Evolutionary conservation across 2,888 invertebrate species (phyloP), one percentile per base, ranked within the genome.

Genomic region (Phragmatobia fuliginosa): DNA sequence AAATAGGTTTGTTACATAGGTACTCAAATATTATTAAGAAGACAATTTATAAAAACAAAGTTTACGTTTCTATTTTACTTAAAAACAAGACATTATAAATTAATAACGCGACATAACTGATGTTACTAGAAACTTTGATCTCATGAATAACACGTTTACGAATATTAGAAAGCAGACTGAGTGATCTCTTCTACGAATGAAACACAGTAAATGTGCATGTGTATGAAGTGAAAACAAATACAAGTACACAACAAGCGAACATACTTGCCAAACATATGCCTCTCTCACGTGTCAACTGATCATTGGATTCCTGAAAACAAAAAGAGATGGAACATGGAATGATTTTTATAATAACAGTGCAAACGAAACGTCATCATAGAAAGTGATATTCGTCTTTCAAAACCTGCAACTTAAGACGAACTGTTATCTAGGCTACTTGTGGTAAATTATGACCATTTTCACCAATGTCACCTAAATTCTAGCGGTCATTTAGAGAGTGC

Each of bases 251-350:
- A 33, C 4, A n/a, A 25, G 1, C 49, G 0, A 3, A 71, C 75
- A 52, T 73, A 87, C 90, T 66, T 79, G 90, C 90, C 80, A 92
- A 74, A 70, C 93, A 92, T 66, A 83, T 78, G 2, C 86, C 90
- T 7, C 92, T 83, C 70, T 90, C 86, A 21, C 74, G 84, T 0
- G 80, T 84, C 32, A 92, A 65, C 38, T 79, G 90, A 69, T 92
- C 92, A 0, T 16, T 52, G 0, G 91, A 68, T 0, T 83, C 73
- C 92, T 92, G 88, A 59, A 87, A 91, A 70, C 74, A 76, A 76
- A 77, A 72, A 71, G 64, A 60, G 63, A 21, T 45, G 14, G 11
- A 10, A 10, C 16, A 28, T 56, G 7, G 25, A 52, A 52, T 10
- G 8, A 0, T 25, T 25, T 25, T 52, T 1, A 25, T n/a, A 4